Base-by-base conservation (phyloP, 2,888 invertebrate species). In the Gandaritis pyraliata region DNA sequence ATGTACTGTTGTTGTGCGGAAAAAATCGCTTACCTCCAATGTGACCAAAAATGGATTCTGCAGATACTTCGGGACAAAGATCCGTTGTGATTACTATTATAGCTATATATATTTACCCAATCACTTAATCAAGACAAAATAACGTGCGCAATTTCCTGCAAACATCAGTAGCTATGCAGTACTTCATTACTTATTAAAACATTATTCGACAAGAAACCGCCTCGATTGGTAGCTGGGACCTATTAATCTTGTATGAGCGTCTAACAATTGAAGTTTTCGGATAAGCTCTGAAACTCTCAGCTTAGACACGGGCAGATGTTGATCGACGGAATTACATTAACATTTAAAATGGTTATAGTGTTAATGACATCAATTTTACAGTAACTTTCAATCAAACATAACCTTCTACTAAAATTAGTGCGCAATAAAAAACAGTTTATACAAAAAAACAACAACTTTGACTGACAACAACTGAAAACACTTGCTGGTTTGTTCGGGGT, bases 221-320 rank as follows among this genome's bases (percentile, higher is more conserved):
- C 68, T 75, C 73, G 73, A 80, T 81, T 75, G 71, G 73, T 61
- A 51, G 48, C 45, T 57, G 45, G 29, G 69, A 74, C 72, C 80
- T 76, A 81, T 83, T 84, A 86, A 85, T 85, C 83, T 83, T 78
- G 77, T 77, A 80, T 82, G 81, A 85, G 80, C 78, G 75, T 75
- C 78, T 75, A 77, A 82, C 83, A 83, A 82, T 83, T 81, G 80
- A 85, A 85, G 83, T 83, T 85, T 84, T 80, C 77, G 73, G 80
- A 77, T 85, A 83, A 86, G 78, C 82, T 76, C 73, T 74, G 69
- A 76, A 80, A 85, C 83, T 85, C 80, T 76, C 72, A 75, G 77
- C 71, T 81, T 75, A 80, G 82, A 78, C 82, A 81, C 77, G 82
- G 69, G 64, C 80, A 78, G 78, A 76, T 82, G 80, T 77, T 81